Base-by-base conservation (phyloP, 2,113 vertebrate species). In the Cricetomys ansorgei region DNA sequence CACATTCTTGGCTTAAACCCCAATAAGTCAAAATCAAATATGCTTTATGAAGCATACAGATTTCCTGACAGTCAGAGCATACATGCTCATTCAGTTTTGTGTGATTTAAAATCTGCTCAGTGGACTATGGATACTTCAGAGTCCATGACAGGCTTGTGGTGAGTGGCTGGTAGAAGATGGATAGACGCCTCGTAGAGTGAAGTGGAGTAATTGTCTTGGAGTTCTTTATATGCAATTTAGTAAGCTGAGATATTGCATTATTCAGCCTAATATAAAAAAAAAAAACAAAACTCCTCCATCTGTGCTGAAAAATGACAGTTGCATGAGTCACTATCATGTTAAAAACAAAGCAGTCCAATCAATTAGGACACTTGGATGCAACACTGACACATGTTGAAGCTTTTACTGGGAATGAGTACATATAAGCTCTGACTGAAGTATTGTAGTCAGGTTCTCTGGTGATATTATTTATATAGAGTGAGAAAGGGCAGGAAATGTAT, bases 1-100 rank as follows among this genome's bases (percentile, higher is more conserved):
- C 4, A 79, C 29, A 87, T 95, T 96, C 92, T 97, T 96, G 96
- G 97, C 95, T 87, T 55, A 73, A 95, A 93, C 37, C 88, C 73
- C 85, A 70, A 45, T 89, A 97, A 97, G 92, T 96, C 94, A 97
- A 95, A 96, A 96, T 96, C 92, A 95, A 89, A 97, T 96, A 96
- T 97, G 95, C 85, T 96, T 96, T 95, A 95, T 95, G 94, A 97
- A 65, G 77, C 45, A 80, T 92, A 27, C 77, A 98, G 94, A 94
- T 95, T 96, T 90, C 67, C 75, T 93, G 92, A 48, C 77, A 94
- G 93, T 93, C 93, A 88, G 70, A 64, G 65, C 94, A 73, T 94
- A 91, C 86, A 92, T 95, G 96, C 67, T 95, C 50, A 53, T 92
- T 62, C 86, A 62, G 81, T 94, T 95, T 67, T 23, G 37, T 91